Evolutionary conservation across 2,888 invertebrate species (phyloP), one percentile per base, ranked within the genome.

Genomic region (Drosophila parthenogenetica): DNA sequence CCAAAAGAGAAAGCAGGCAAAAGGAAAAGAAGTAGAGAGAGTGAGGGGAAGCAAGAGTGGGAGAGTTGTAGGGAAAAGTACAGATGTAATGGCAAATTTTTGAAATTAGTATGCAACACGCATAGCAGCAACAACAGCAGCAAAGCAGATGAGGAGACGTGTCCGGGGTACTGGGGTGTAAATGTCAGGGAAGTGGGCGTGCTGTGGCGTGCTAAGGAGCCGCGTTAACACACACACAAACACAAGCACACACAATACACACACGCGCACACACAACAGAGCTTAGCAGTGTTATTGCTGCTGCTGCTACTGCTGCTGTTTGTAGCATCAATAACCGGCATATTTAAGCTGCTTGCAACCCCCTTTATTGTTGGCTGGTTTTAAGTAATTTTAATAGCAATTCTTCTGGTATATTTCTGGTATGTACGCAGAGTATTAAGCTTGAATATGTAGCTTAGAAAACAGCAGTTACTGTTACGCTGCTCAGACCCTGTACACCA

Each of bases 61-160:
- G 22, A 39, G 39, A 40, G 35, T 17, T 46, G 32, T 54, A 72
- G 80, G 79, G 83, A 64, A 45, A 82, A 72, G 75, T 87, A 88
- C 89, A 87, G 69, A 77, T 88, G 88, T 88, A 86, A 82, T 88
- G 81, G 84, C 66, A 83, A 88, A 88, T 88, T 87, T 83, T 87
- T 83, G 81, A 88, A 83, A 83, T 83, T 83, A 83, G 83, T 83
- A 88, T 83, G 83, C 83, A 88, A 88, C 89, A 83, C 89, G 84
- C 89, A 88, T 70, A 77, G 60, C 62, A 74, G 55, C 69, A 68
- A 17, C 53, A 46, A 14, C 59, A 64, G 40, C 64, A 73, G 43
- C 64, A 65, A 14, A 61, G 46, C n/a, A 16, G 42, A 5, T 13
- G 5, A 11, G 14, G 25, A n/a, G 22, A 8, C 29, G 29, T 29